phyloP scores from a whole-genome alignment of 1,140 invertebrate species.

The Nebria ingens region DNA sequence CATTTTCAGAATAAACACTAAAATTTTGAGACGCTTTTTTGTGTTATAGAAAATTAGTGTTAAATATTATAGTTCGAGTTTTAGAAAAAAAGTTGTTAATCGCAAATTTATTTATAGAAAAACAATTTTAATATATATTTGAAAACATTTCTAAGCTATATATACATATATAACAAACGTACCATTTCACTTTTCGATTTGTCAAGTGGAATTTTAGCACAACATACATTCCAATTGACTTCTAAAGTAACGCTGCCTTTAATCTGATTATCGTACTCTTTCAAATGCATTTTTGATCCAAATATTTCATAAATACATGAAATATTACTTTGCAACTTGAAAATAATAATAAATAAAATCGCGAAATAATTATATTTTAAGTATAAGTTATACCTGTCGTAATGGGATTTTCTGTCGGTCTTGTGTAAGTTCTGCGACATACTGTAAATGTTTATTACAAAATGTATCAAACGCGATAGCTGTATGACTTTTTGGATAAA shows the following conservation, averaged over 20 bases:
- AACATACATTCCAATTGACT: not conserved
- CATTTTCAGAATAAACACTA: not conserved
- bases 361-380: not conserved
- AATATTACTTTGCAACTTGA: not conserved
- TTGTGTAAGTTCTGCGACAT: not conserved
- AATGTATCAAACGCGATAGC: not conserved
- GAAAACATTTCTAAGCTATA: too few relatives aligned
- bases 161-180: not conserved
- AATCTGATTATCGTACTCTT: not conserved
- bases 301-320: not conserved
- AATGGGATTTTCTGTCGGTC: not conserved
- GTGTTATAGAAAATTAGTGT: not conserved
- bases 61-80: too few relatives aligned
- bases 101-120: too few relatives aligned
- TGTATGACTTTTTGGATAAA: not conserved
- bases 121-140: too few relatives aligned
- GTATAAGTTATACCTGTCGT: too few relatives aligned
- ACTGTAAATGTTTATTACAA: not conserved
- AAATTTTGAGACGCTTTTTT: not conserved
- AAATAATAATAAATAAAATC: not conserved
- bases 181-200: not conserved
- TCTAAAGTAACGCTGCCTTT: not conserved
- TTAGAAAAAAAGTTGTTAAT: too few relatives aligned
- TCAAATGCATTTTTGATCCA: not conserved
- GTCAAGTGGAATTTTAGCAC: not conserved